Evolutionary conservation across 2,797 vertebrate species (phyloP).

Genomic region (Microctenopoma stevenorrisi): DNA sequence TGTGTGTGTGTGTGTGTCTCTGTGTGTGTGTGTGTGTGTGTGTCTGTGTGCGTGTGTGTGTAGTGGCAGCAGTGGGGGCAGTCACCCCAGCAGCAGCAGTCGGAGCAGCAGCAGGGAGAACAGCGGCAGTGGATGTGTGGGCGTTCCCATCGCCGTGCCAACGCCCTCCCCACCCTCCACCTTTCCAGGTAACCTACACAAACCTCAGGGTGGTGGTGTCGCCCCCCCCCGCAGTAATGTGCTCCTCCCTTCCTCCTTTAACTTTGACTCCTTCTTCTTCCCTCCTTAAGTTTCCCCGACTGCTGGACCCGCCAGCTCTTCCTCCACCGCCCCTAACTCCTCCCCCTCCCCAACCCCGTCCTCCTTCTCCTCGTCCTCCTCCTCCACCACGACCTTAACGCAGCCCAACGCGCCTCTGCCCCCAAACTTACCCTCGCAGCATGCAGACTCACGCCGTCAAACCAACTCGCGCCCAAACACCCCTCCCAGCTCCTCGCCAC

Average conservation of each 20-base stretch:
- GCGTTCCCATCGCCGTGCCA: conserved; percentile 96
- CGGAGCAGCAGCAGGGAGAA: conserved; percentile 95
- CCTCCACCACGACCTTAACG: conserved; percentile 73
- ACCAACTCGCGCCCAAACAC: conserved; percentile 23
- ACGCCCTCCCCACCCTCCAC: conserved; percentile 94
- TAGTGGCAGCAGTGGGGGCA: conserved; percentile 94
- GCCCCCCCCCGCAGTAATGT: no score
- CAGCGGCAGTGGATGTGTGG: conserved; percentile 92
- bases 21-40: no score
- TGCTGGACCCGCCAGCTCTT: conserved; percentile 66
- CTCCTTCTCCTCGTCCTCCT: conserved; percentile 70
- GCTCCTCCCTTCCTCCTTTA: background rate
- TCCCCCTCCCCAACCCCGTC: conserved; percentile 70
- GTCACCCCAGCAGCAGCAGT: conserved; percentile 93
- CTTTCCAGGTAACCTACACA: conserved; percentile 88
- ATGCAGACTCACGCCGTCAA: conserved; percentile 29
- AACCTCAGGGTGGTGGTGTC: no score
- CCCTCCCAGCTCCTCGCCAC: conserved; percentile 29
- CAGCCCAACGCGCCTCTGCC: conserved; percentile 72
- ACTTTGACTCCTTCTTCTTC: conserved; percentile 14
- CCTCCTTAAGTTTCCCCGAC: conserved; percentile 65
- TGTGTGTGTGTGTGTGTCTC: no score
- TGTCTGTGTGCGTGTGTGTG: conserved; percentile 23
- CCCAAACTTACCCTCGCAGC: conserved; percentile 69
- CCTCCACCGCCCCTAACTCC: conserved; percentile 80